These are phyloP conservation scores for Climacteris rufus DNA, from an alignment of 2,113 vertebrate genomes.

Conservation along the genomic window DNA sequence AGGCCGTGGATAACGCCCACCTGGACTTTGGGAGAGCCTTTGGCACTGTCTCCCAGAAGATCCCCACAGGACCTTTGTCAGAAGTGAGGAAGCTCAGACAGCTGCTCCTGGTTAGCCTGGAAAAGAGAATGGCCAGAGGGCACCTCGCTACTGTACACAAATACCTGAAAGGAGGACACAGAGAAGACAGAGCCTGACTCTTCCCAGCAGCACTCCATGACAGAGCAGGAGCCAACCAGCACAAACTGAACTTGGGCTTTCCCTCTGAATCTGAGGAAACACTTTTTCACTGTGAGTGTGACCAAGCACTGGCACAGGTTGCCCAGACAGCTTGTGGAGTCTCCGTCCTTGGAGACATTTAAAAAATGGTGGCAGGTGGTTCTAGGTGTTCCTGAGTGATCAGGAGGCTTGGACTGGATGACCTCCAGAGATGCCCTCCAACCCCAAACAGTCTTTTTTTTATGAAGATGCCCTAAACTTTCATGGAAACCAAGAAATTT, in stretches of 20 bases:
- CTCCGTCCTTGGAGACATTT: neutral
- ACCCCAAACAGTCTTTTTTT: neutral
- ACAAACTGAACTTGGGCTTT: neutral
- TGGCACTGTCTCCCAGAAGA: neutral
- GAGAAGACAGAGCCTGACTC: neutral
- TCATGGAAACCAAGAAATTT: neutral
- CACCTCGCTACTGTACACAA: too few relatives aligned
- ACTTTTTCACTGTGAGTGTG: neutral
- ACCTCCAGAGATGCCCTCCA: neutral
- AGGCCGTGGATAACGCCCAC: too few relatives aligned
- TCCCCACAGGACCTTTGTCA: neutral
- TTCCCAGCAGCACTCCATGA: too few relatives aligned
- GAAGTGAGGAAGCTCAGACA: too few relatives aligned
- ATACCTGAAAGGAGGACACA: neutral
- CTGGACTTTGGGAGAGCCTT: neutral
- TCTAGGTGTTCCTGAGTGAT: neutral
- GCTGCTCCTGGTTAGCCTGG: neutral
- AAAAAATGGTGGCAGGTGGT: neutral
- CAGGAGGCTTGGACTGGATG: neutral
- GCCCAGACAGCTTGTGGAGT: neutral
- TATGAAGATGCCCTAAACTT: neutral
- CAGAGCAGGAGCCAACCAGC: fast-evolving
- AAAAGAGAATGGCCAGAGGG: neutral
- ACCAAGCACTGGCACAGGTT: neutral
- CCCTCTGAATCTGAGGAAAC: neutral